Conservation (phyloP, 2,113 vertebrate species). For the Triplophysa siluroides region DNA sequence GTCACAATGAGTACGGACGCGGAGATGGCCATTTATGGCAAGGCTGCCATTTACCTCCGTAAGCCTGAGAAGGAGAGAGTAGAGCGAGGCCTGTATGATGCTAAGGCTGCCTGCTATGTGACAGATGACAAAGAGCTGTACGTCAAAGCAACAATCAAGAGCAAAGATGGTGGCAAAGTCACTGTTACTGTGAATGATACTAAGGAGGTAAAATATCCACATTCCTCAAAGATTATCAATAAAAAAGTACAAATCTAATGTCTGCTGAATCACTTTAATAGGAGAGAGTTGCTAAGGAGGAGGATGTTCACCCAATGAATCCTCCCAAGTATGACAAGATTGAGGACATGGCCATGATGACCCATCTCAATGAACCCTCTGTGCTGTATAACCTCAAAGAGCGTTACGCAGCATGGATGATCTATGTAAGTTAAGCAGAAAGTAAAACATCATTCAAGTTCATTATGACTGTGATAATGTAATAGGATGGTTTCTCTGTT, state of each 20-base stretch:
- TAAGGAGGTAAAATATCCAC: constrained; percentile 12
- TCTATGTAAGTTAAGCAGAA: not conserved
- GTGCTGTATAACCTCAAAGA: constrained; percentile 1
- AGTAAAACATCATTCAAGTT: not conserved
- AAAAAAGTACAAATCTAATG: not conserved
- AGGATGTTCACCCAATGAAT: constrained; percentile 56
- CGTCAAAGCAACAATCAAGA: not conserved
- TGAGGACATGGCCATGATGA: constrained; percentile 1
- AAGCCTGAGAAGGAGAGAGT: not conserved
- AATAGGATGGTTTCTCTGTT: not conserved
- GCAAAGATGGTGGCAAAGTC: constrained; percentile 64
- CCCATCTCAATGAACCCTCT: constrained; percentile 1
- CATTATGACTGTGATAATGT: not conserved
- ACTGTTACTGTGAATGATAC: constrained; percentile 63
- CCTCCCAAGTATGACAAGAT: not conserved
- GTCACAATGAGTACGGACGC: not conserved
- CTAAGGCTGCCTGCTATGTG: not conserved
- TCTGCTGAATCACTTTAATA: not conserved
- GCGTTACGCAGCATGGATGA: constrained; percentile 1
- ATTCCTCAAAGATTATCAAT: not conserved
- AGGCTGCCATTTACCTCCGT: not conserved
- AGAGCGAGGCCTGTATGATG: not conserved
- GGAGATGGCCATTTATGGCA: not conserved
- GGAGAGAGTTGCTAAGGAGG: constrained; percentile 71
- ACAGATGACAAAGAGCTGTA: not conserved